A percentile compares a stretch with the other conserved stretches of the same genome.
Evolutionary conservation across 2,888 invertebrate genomes (phyloP).

Genomic region (Marronus borbonicus): DNA sequence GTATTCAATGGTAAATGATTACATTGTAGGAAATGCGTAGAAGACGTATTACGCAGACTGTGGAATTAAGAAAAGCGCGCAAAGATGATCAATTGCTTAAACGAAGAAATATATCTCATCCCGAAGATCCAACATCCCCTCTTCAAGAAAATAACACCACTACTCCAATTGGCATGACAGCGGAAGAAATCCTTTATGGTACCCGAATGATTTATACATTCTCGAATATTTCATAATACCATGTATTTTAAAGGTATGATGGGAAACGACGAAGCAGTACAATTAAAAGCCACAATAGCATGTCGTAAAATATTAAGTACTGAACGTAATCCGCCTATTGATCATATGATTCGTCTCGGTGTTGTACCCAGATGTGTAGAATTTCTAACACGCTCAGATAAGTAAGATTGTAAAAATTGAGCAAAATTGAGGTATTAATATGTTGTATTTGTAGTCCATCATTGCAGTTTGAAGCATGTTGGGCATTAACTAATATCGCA

Average conservation of each 20-base stretch:
- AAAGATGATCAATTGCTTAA: constrained; percentile 96
- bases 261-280: constrained; percentile 75
- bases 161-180: constrained; percentile 72
- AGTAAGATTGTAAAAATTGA: constrained; percentile 72
- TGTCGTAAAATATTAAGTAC: constrained; percentile 91
- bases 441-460: constrained; percentile 72
- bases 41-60: constrained; percentile 89
- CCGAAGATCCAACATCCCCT: constrained; percentile 73
- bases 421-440: constrained; percentile 20
- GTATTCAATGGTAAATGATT: neutral
- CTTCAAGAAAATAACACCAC: constrained; percentile 71
- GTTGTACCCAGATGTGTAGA: constrained; percentile 88
- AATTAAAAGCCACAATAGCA: constrained; percentile 83
- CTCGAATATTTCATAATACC: neutral
- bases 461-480: constrained; percentile 95
- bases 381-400: constrained; percentile 80
- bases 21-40: constrained; percentile 86
- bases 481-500: constrained; percentile 98
- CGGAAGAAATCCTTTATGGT: constrained; percentile 82
- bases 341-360: constrained; percentile 86
- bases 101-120: constrained; percentile 83
- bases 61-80: constrained; percentile 93
- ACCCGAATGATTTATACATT: constrained; percentile 55
- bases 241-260: constrained; percentile 74
- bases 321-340: constrained; percentile 93